Evolutionary conservation across 2,888 invertebrate genomes (phyloP).

Genomic region (Nomada goodeniana): DNA sequence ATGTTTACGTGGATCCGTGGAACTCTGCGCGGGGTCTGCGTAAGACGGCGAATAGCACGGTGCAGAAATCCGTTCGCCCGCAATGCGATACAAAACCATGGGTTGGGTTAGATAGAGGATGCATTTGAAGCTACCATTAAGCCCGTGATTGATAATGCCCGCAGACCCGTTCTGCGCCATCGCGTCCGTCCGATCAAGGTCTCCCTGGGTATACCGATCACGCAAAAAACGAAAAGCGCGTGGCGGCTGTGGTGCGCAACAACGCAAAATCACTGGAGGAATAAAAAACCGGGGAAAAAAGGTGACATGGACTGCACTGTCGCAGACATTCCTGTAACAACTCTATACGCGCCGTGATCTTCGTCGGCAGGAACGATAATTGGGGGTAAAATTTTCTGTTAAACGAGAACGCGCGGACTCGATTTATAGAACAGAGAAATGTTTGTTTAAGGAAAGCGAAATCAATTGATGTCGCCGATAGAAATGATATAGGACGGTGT

Average conservation of each 20-base stretch:
- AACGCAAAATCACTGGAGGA: slow-evolving; percentile 68
- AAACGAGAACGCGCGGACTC: neutral
- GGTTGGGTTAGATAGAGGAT: slow-evolving; percentile 73
- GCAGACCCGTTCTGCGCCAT: slow-evolving; percentile 78
- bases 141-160: slow-evolving; percentile 80
- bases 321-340: slow-evolving; percentile 64
- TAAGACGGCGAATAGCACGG: slow-evolving; percentile 35
- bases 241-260: slow-evolving; percentile 58
- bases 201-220: slow-evolving; percentile 70
- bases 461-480: neutral
- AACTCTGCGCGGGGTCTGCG: slow-evolving; percentile 13
- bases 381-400: slow-evolving; percentile 1
- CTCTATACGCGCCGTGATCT: slow-evolving; percentile 12
- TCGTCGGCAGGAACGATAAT: slow-evolving; percentile 5
- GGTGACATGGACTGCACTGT: slow-evolving; percentile 64
- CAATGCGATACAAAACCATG: slow-evolving; percentile 58
- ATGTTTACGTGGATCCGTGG: slow-evolving; percentile 34
- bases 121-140: slow-evolving; percentile 79
- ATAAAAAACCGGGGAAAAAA: slow-evolving; percentile 65
- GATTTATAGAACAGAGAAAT: neutral
- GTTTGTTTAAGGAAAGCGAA: neutral
- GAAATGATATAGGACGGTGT: neutral
- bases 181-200: slow-evolving; percentile 75
- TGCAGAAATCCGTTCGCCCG: slow-evolving; percentile 48
- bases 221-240: slow-evolving; percentile 71